Evolutionary conservation across 2,113 vertebrate species (phyloP), one percentile per base, ranked within the genome.

Genomic region (Caracal caracal): DNA sequence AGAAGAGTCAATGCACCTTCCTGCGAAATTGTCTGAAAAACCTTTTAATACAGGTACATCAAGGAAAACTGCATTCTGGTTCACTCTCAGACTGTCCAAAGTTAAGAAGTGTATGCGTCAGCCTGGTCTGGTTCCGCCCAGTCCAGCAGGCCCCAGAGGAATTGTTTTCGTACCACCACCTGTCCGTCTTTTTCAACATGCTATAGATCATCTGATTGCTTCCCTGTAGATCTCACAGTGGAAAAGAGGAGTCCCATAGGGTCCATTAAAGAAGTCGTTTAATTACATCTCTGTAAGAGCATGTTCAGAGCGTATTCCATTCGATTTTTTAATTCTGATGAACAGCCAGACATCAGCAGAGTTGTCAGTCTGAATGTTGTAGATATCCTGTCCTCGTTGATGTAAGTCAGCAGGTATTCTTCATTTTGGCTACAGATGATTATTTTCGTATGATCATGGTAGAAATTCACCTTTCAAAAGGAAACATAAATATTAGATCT

Each of bases 371-470:
- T 98, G 98, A 99, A 99, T 10, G 99, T 99, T 90, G 99, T 99
- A 26, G 99, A 99, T 93, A 99, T 97, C 13, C 99, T 99, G 17
- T 99, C 99, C 97, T 99, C 99, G 9, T 99, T 99, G 98, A 99
- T 99, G 98, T 99, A 99, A 0, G 99, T 99, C 95, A 99, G 99
- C 94, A 99, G 98, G 97, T 99, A 99, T 80, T 99, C 99, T 17
- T 99, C 99, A 88, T 95, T 99, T 97, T 99, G 99, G 98, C 98
- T 99, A 93, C 99, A 99, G 96, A 99, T 99, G 78, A 99, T 99
- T 79, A 99, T 99, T 98, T 99, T 99, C 0, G 99, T 99, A 98
- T 99, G 99, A 98, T 99, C 99, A 0, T 99, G 99, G 96, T 99
- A 99, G 98, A 99, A 99, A 97, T 99, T 99, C 89, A 99, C 99